These are phyloP conservation scores for Syrista parreyssii DNA, from an alignment of 2,888 invertebrate species.

Conservation along the genomic window DNA sequence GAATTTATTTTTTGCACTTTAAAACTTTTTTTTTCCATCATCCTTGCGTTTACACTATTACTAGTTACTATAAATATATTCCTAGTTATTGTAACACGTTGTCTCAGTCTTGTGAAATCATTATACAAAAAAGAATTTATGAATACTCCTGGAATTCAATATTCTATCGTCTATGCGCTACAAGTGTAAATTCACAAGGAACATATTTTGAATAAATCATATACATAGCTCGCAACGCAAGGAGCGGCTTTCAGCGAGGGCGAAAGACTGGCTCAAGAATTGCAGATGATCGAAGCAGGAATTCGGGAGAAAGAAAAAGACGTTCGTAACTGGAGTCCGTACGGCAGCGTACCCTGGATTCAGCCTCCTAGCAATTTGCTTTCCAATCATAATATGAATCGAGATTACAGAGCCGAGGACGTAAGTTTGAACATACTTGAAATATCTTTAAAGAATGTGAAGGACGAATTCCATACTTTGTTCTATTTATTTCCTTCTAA, in stretches of 20 bases:
- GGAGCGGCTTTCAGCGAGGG: slow-evolving; percentile 69
- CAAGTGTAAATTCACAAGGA: neutral
- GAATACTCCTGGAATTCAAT: slow-evolving; percentile 1
- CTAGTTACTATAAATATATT: neutral
- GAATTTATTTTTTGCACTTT: neutral
- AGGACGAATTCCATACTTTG: neutral
- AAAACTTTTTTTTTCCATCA: too few relatives aligned
- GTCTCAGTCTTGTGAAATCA: neutral
- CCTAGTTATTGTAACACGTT: neutral
- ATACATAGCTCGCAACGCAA: slow-evolving; percentile 67
- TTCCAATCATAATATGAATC: slow-evolving; percentile 50
- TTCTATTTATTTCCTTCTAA: neutral
- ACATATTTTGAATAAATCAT: slow-evolving; percentile 1
- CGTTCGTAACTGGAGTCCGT: slow-evolving; percentile 66
- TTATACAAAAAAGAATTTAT: neutral
- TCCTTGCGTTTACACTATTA: neutral
- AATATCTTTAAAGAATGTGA: neutral
- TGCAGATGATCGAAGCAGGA: slow-evolving; percentile 73
- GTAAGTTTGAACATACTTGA: slow-evolving; percentile 38
- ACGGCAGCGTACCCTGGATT: slow-evolving; percentile 59
- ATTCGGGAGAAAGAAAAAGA: slow-evolving; percentile 74
- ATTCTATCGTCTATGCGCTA: neutral
- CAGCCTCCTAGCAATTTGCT: slow-evolving; percentile 53
- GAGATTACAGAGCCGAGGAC: slow-evolving; percentile 61
- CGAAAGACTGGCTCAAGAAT: slow-evolving; percentile 71